Evolutionary conservation across 64 coral and sea anemone genomes (phyloP).

Genomic region (Dendronephthya gigantea): DNA sequence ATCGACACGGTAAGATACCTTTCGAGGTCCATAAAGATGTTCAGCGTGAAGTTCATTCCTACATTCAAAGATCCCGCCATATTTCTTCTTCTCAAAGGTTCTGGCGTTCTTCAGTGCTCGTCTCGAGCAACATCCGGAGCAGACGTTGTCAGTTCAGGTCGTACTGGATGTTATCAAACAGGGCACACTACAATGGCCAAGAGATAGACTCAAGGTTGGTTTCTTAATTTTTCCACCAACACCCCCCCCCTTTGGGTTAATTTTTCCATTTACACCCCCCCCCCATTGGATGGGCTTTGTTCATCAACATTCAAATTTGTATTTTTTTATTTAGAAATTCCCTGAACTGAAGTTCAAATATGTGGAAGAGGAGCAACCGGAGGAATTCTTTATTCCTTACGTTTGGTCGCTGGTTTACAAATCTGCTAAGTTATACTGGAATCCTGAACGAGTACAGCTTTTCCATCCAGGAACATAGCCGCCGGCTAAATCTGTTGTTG

Average conservation of each 20-base stretch:
- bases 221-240: background rate
- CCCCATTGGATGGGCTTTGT: too few species aligned
- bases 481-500: too few species aligned
- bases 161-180: slow-evolving; percentile 97
- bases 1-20: slow-evolving; percentile 97
- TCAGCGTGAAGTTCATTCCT: too few species aligned
- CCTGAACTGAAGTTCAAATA: slow-evolving; percentile 98
- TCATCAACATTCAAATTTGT: background rate
- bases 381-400: slow-evolving; percentile 97
- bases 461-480: slow-evolving; percentile 74
- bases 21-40: too few species aligned
- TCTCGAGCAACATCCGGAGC: slow-evolving; percentile 89
- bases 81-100: slow-evolving; percentile 37
- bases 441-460: slow-evolving; percentile 70
- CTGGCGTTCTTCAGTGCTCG: slow-evolving; percentile 95
- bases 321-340: slow-evolving; percentile 61
- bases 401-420: slow-evolving; percentile 96
- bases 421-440: slow-evolving; percentile 81
- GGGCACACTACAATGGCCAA: slow-evolving; percentile 84
- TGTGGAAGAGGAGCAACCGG: slow-evolving; percentile 92
- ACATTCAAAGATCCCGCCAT: background rate
- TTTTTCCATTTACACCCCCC: too few species aligned
- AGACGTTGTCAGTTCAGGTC: slow-evolving; percentile 78
- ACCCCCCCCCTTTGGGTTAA: background rate
- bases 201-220: slow-evolving; percentile 85